phyloP scores from a whole-genome alignment of 2,113 vertebrate genomes.

The Phaethon lepturus region DNA sequence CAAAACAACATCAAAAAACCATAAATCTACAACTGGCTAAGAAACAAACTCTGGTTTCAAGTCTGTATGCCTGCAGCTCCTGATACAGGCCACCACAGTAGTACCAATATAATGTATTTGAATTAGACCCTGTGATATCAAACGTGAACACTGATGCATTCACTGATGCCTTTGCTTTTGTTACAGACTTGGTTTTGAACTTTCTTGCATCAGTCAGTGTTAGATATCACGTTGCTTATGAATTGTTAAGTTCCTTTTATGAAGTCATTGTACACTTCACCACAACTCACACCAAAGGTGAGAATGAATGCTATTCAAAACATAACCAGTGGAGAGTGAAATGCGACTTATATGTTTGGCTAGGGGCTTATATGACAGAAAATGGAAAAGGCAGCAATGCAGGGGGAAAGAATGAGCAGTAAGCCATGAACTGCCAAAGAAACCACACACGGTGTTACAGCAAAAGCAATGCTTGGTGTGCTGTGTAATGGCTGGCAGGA shows the following conservation, averaged over 20 bases:
- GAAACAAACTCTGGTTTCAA: neutral
- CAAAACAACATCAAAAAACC: neutral
- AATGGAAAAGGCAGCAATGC: neutral
- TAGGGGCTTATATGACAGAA: neutral
- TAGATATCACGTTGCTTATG: neutral
- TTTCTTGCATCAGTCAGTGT: neutral
- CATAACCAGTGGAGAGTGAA: neutral
- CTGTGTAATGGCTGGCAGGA: neutral
- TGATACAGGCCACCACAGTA: neutral
- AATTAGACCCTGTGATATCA: neutral
- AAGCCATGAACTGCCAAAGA: neutral
- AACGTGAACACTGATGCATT: neutral
- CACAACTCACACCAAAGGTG: neutral
- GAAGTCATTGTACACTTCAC: neutral
- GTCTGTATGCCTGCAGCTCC: neutral
- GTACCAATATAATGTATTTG: neutral
- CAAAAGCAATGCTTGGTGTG: neutral
- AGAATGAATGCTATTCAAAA: neutral
- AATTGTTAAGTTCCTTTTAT: neutral
- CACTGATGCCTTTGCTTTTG: neutral
- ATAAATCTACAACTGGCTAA: neutral
- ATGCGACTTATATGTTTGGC: neutral
- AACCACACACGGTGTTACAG: fast-evolving
- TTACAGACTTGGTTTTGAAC: neutral
- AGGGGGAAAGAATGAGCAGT: neutral